These are phyloP conservation scores for Porites divaricata DNA, from an alignment of 92 coral and sea anemone species.

Conservation along the genomic window DNA sequence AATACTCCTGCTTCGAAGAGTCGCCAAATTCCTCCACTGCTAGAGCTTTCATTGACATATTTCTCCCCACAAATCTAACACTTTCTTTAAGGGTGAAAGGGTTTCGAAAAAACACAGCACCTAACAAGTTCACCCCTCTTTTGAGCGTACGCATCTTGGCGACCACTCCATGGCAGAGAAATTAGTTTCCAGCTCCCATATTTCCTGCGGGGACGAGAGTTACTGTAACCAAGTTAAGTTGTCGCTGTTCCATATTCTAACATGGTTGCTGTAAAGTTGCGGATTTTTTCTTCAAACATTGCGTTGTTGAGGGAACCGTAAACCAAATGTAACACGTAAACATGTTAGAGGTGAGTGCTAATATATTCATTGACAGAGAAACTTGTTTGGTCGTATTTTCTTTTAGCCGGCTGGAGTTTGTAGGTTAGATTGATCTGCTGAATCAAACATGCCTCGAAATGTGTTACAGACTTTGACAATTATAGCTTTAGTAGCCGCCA, in stretches of 20 bases:
- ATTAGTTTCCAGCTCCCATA: neutral
- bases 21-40: conserved; percentile 48
- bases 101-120: neutral
- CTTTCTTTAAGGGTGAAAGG: neutral
- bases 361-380: neutral
- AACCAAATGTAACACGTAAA: neutral
- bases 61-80: neutral
- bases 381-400: neutral
- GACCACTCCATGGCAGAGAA: no score
- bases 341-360: conserved; percentile 32
- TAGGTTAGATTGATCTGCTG: neutral
- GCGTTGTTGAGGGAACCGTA: conserved; percentile 35
- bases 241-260: neutral
- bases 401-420: neutral
- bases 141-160: no score
- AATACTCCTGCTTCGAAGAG: conserved; percentile 43
- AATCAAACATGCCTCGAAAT: conserved; percentile 31
- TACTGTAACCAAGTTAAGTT: neutral
- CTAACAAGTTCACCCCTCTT: neutral
- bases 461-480: conserved; percentile 49
- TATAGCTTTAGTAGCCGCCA: conserved; percentile 44
- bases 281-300: conserved; percentile 1
- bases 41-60: conserved; percentile 64
- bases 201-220: neutral
- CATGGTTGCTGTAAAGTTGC: neutral